Percentiles rank a stretch among this genome's conserved stretches.
These are phyloP conservation scores for Paguma larvata DNA, from an alignment of 2,797 vertebrate genomes.

Conservation along the genomic window DNA sequence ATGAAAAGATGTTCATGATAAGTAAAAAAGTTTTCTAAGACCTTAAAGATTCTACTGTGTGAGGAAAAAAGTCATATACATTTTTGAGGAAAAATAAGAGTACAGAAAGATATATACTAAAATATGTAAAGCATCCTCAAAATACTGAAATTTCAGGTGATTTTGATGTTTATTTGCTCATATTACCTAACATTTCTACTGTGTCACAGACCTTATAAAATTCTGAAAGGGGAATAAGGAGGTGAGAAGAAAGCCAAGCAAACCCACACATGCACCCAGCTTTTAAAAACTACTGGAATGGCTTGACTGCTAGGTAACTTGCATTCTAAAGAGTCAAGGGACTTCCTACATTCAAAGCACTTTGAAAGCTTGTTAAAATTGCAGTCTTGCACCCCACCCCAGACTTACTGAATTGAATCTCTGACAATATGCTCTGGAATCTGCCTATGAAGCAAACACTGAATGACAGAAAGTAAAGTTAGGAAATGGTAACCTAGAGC, in stretches of 20 bases:
- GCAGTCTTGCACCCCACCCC: background rate
- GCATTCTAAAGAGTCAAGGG: constrained; percentile 1
- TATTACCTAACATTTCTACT: constrained; percentile 47
- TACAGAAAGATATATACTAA: constrained; percentile 34
- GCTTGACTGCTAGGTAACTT: background rate
- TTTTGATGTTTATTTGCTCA: constrained; percentile 8
- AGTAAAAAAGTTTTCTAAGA: constrained; percentile 11
- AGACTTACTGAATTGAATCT: constrained; percentile 51
- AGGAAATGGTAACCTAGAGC: background rate
- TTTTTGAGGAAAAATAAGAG: background rate
- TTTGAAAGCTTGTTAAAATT: constrained; percentile 41
- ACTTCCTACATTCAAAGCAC: constrained; percentile 8
- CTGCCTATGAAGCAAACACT: constrained; percentile 23
- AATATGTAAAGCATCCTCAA: constrained; percentile 39
- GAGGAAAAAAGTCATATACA: background rate
- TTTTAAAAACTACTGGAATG: constrained; percentile 37
- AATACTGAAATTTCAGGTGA: background rate
- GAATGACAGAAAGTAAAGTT: background rate
- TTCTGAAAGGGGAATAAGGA: constrained; percentile 5
- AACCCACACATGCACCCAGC: background rate
- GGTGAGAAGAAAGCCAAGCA: constrained; percentile 33
- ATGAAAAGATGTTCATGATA: constrained; percentile 52
- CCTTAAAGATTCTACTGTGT: background rate
- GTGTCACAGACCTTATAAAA: constrained; percentile 11
- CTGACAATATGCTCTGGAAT: constrained; percentile 18